Base-by-base conservation (phyloP, 2,797 vertebrate genomes). In the Sciaenops ocellatus region DNA sequence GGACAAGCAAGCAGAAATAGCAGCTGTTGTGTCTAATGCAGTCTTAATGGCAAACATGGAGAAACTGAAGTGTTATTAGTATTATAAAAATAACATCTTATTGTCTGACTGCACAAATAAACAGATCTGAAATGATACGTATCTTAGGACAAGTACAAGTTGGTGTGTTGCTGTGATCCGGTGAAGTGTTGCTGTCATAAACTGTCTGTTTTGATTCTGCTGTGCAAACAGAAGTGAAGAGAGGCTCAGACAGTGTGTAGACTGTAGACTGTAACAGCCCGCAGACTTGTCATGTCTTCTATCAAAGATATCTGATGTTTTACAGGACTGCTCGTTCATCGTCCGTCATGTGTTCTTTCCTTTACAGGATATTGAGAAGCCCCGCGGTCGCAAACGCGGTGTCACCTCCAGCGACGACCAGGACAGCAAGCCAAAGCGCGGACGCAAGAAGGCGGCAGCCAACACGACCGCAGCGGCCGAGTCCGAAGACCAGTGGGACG, bases 401-500 rank as follows among this genome's bases (percentile, higher is more conserved):
- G 70, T 94, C 41, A 83, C 96, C 17, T 83, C 97, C 74, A 88
- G 93, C 6, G 98, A 99, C 22, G 98, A 98, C 55, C 97, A 96
- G 79, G 98, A 99, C 59, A 93, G 93, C 88, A 98, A 98, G 71
- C 95, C 97, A 24, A 97, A 98, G 91, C 96, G 97, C 0, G 96
- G 97, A 16, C 96, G 97, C 79, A 99, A 98, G 88, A 96, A 98
- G 78, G 96, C 85, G 6, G 95, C 94, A 0, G 90, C 94, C 20
- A 94, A 95, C 79, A 94, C 96, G 20, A 76, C 90, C 0, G 89
- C 96, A 0, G 84, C 46, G 0, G 95, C 96, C 0, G 94, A 94
- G 22, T 88, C 96, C 0, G 95, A 95, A 82, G 96, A 97, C 61
- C 96, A 94, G 76, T 98, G 98, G 98, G 94, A 96, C 20, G 97